A percentile compares a stretch with the other conserved stretches of the same genome.
phyloP scores from a whole-genome alignment of 2,797 vertebrate genomes.

The Fringilla coelebs region DNA sequence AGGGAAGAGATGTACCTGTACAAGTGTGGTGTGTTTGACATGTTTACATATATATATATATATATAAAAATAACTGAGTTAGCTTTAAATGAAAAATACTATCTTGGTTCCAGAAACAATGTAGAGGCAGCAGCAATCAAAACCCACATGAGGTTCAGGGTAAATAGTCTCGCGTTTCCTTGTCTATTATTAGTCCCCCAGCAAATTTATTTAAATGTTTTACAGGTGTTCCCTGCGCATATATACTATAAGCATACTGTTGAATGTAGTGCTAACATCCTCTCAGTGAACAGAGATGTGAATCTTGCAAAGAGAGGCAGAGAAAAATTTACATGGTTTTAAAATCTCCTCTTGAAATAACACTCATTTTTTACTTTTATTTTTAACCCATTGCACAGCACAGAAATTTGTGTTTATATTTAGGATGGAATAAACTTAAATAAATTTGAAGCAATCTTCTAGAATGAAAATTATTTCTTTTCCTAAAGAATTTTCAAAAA shows the following conservation, averaged over 20 bases:
- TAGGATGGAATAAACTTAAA: neutral
- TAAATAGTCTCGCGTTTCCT: neutral
- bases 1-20: neutral
- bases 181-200: neutral
- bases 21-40: neutral
- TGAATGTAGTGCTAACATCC: neutral
- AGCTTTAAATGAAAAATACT: neutral
- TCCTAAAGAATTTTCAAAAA: neutral
- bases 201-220: neutral
- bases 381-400: neutral
- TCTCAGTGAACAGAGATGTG: neutral
- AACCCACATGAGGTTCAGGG: neutral
- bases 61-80: neutral
- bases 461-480: neutral
- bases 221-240: neutral
- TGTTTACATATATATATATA: neutral
- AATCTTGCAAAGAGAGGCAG: neutral
- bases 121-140: neutral
- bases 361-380: fast-evolving
- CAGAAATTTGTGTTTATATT: neutral
- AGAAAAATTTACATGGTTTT: neutral
- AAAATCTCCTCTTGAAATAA: neutral
- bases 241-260: neutral
- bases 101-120: neutral
- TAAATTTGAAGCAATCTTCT: neutral